Base-by-base conservation (phyloP, 92 coral and sea anemone genomes). In the Epizoanthus stellaris region DNA sequence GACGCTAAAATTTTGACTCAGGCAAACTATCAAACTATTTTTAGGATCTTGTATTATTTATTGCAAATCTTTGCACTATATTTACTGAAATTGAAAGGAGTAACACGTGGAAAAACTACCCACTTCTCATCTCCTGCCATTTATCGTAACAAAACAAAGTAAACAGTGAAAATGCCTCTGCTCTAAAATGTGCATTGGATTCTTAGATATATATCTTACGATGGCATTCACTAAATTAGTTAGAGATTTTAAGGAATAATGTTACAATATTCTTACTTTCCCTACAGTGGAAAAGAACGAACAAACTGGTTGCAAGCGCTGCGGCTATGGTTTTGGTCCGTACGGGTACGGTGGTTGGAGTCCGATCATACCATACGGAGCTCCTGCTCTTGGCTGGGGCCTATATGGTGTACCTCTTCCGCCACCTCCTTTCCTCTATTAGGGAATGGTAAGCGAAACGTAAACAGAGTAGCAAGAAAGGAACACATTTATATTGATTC, bases 281-380 rank as follows among this genome's bases (percentile, higher is more conserved):
- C 12, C 42, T 42, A 30, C 83, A 79, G 83, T 79, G 67, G 83
- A 79, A 45, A 42, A 38, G 47, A 63, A 45, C 12, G 72, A 45
- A n/a, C 39, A 79, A 63, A 63, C 60, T 43, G 71, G 60, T 4
- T 40, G 70, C 10, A 79, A 79, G 57, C 59, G 70, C 5, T 63
- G 72, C 19, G 38, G 54, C 67, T 79, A 19, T 5, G 71, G 49
- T 43, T 79, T 53, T 13, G 83, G 71, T 67, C 70, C 25, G 34
- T 79, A 54, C 42, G 80, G 80, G 6, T 75, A 75, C 80, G 42
- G 25, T 7, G 66, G 83, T 2, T 79, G 72, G 60, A 62, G 8
- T 39, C 83, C 72, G 5, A 19, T 63, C n/a, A 42, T 79, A 54
- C 72, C 83, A 5, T 79, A 79, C 36, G 83, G 70, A 15, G 42